Evolutionary conservation across 2,797 vertebrate genomes (phyloP).

Genomic region (Oryzias sinensis): DNA sequence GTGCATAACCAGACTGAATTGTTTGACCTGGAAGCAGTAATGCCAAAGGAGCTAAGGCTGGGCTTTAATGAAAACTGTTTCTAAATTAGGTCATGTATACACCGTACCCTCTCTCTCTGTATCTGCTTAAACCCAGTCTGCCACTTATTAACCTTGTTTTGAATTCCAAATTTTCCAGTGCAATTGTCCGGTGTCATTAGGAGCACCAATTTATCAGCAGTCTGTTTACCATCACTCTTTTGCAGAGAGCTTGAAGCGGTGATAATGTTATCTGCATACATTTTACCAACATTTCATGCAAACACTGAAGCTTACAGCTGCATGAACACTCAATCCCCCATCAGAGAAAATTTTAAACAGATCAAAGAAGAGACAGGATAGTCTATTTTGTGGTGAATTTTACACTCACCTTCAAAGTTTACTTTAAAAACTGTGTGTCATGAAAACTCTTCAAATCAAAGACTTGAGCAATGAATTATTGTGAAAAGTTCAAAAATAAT

Average conservation of each 20-base stretch:
- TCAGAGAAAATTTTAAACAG: constrained; percentile 34
- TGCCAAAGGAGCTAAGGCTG: no score
- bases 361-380: constrained; percentile 36
- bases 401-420: no score
- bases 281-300: constrained; percentile 3
- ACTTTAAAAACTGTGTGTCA: no score
- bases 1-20: neutral
- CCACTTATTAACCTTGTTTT: neutral
- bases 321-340: constrained; percentile 11
- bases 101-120: constrained; percentile 2
- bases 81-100: neutral
- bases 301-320: constrained; percentile 1
- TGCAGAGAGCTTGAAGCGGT: constrained; percentile 8
- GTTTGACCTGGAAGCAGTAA: constrained; percentile 7
- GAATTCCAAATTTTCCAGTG: constrained; percentile 2
- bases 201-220: constrained; percentile 2
- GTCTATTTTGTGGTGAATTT: no score
- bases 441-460: no score
- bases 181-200: neutral
- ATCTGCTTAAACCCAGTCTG: neutral
- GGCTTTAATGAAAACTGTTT: neutral
- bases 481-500: no score
- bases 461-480: no score
- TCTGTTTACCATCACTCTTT: constrained; percentile 11
- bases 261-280: constrained; percentile 26